Conservation (phyloP, 2,113 vertebrate species). For the Sinosuthora webbiana region DNA sequence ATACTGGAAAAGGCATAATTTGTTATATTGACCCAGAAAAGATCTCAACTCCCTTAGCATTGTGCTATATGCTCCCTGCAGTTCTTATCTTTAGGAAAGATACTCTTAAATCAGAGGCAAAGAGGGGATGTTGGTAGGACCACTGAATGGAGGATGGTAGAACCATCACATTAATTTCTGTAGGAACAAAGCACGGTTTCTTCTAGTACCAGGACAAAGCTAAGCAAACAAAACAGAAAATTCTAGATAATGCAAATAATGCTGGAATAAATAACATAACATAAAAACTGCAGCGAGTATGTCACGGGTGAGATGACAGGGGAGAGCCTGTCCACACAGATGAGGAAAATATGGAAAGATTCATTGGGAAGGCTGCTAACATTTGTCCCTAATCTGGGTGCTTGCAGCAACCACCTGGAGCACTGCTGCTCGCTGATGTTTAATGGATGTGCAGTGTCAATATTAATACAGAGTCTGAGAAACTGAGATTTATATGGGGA, state of each 20-base stretch:
- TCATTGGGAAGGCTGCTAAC: neutral
- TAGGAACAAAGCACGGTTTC: neutral
- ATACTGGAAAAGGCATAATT: neutral
- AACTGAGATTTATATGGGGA: neutral
- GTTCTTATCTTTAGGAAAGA: neutral
- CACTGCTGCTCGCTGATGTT: neutral
- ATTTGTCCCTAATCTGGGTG: neutral
- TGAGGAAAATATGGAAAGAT: neutral
- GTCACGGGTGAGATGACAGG: neutral
- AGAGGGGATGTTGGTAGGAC: neutral
- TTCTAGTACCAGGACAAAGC: neutral
- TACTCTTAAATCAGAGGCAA: neutral
- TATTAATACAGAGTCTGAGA: neutral
- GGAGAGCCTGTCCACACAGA: neutral
- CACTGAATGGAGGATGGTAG: neutral
- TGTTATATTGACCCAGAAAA: neutral
- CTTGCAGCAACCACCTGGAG: neutral
- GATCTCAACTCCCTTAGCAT: neutral
- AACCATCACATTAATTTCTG: neutral
- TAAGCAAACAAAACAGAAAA: neutral
- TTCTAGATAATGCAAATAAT: neutral
- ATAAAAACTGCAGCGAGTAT: neutral
- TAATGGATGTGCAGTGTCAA: neutral
- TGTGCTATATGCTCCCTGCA: neutral
- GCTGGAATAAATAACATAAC: neutral